Evolutionary conservation across 2,888 invertebrate genomes (phyloP).

Genomic region (Muscina levida): DNA sequence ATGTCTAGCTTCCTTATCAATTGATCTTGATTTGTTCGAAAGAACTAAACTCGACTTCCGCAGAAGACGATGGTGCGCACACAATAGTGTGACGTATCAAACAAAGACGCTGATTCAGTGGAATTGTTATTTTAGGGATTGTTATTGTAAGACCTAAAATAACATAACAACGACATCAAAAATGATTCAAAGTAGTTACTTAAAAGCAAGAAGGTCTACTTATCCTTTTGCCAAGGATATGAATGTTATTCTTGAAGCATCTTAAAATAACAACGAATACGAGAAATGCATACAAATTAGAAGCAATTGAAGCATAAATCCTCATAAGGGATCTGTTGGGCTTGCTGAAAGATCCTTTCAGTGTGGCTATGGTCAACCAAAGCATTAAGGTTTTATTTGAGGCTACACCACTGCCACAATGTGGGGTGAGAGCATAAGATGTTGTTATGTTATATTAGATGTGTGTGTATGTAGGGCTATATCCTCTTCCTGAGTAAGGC

Average conservation of each 20-base stretch:
- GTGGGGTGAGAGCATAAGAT: not conserved
- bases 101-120: constrained; percentile 3
- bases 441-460: not conserved
- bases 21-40: constrained; percentile 34
- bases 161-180: constrained; percentile 52
- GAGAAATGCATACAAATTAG: constrained; percentile 55
- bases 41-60: constrained; percentile 55
- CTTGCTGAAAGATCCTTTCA: constrained; percentile 6
- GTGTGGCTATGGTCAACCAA: constrained; percentile 59
- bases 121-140: constrained; percentile 60
- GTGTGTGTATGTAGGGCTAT: constrained; percentile 2
- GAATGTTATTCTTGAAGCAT: constrained; percentile 40
- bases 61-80: constrained; percentile 7
- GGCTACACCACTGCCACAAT: not conserved
- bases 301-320: constrained; percentile 62
- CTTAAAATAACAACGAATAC: constrained; percentile 42
- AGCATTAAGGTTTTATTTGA: constrained; percentile 19
- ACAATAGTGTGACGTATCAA: constrained; percentile 21
- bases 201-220: constrained; percentile 44
- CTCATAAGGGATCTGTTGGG: constrained; percentile 34
- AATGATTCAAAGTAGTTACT: constrained; percentile 40
- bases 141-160: constrained; percentile 63
- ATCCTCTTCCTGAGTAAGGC: constrained; percentile 21
- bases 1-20: constrained; percentile 29
- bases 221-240: not conserved